phyloP scores from a whole-genome alignment of 2,888 invertebrate genomes.

The Cheilosia impressa region DNA sequence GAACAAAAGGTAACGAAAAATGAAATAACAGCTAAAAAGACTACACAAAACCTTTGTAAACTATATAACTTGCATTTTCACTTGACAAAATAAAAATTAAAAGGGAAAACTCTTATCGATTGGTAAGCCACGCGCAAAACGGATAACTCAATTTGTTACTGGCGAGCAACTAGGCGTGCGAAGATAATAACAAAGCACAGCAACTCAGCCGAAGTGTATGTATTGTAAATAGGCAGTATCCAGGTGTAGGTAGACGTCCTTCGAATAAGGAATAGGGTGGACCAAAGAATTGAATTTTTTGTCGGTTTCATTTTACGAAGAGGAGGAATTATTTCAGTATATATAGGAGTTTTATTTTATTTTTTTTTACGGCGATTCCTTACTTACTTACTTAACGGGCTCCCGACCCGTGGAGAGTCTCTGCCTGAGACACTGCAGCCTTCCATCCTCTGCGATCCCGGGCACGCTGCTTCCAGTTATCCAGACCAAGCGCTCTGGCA shows the following conservation, averaged over 20 bases:
- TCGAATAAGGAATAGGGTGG: background rate
- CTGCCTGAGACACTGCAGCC: too few species aligned
- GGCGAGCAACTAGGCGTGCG: conserved; percentile 9
- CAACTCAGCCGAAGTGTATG: background rate
- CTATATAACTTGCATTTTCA: conserved; percentile 35
- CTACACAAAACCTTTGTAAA: conserved; percentile 27
- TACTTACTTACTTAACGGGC: too few species aligned
- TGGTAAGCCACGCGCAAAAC: conserved; percentile 23
- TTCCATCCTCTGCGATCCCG: too few species aligned
- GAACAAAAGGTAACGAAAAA: background rate
- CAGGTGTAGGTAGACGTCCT: background rate
- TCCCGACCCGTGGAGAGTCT: too few species aligned
- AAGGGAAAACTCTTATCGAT: conserved; percentile 21
- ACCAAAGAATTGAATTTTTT: too few species aligned
- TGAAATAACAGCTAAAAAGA: background rate
- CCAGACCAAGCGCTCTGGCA: too few species aligned
- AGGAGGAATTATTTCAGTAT: too few species aligned
- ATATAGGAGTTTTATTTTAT: too few species aligned
- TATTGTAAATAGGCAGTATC: background rate
- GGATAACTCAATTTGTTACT: conserved; percentile 49
- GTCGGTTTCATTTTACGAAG: too few species aligned
- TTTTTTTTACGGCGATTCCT: too few species aligned
- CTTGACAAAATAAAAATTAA: background rate
- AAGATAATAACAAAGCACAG: background rate
- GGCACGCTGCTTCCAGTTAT: too few species aligned